A percentile compares a stretch with the other conserved stretches of the same genome.
Conservation (phyloP, 1,140 invertebrate genomes). For the Battus philenor region DNA sequence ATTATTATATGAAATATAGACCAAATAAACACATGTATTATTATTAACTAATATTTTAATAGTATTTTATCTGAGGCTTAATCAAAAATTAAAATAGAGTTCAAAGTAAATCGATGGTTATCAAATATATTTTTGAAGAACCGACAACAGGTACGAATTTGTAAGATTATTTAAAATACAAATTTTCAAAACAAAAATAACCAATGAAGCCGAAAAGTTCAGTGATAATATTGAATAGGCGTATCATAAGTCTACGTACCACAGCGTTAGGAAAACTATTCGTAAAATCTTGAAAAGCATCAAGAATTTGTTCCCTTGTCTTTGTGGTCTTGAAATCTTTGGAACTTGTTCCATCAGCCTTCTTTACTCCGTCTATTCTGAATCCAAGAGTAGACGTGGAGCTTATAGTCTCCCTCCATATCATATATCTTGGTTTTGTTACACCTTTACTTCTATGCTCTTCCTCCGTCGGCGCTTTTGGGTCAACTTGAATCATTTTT, state of each 20-base stretch:
- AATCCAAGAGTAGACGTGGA: conserved; percentile 97
- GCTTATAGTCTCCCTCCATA: conserved; percentile 98
- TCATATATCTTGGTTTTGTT: conserved; percentile 97
- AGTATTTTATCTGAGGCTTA: too few relatives aligned
- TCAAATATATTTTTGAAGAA: too few relatives aligned
- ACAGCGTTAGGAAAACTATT: conserved; percentile 85
- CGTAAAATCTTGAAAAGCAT: conserved; percentile 90
- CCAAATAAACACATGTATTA: too few relatives aligned
- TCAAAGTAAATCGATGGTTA: too few relatives aligned
- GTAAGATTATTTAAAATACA: too few relatives aligned
- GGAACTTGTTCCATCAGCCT: conserved; percentile 89
- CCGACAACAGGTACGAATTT: too few relatives aligned
- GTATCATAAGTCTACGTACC: conserved; percentile 76
- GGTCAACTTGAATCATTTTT: conserved; percentile 98
- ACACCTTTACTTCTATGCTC: conserved; percentile 93
- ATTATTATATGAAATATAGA: not conserved
- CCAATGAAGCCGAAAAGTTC: too few relatives aligned
- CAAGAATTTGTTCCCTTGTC: conserved; percentile 87
- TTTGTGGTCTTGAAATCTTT: conserved; percentile 99
- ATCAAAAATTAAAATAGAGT: too few relatives aligned
- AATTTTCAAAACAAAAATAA: too few relatives aligned
- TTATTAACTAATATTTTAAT: too few relatives aligned
- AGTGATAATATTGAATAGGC: too few relatives aligned
- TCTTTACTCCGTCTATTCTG: conserved; percentile 96
- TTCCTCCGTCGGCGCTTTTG: conserved; percentile 91